Evolutionary conservation across 92 coral and sea anemone species (phyloP).

Genomic region (Plumapathes pennacea): DNA sequence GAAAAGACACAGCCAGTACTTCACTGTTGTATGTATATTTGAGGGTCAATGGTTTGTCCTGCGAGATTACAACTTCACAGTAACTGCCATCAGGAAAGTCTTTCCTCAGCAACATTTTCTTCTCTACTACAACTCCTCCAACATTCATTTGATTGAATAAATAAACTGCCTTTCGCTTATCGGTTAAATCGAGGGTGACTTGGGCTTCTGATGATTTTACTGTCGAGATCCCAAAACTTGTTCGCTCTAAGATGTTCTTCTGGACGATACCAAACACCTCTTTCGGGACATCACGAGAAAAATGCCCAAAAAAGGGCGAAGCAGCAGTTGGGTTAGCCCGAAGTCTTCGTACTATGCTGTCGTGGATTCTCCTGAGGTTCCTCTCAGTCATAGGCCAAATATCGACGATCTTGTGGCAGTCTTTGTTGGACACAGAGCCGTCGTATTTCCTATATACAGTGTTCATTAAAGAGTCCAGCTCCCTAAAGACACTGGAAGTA

Average conservation of each 20-base stretch:
- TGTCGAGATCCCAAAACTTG: constrained; percentile 4
- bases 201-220: background rate
- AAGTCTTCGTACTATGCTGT: constrained; percentile 4
- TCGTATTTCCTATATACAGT: no score
- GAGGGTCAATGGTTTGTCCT: constrained; percentile 7
- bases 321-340: constrained; percentile 4
- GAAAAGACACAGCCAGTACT: constrained; percentile 6
- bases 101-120: background rate
- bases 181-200: background rate
- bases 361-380: constrained; percentile 2
- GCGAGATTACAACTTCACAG: constrained; percentile 4
- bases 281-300: constrained; percentile 1
- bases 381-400: constrained; percentile 8
- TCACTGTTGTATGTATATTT: constrained; percentile 12
- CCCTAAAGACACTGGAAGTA: background rate
- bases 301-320: constrained; percentile 1
- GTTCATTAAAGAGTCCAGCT: no score
- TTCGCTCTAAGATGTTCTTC: constrained; percentile 10
- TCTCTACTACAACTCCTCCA: background rate
- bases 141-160: background rate
- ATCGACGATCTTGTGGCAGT: constrained; percentile 1
- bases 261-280: constrained; percentile 8
- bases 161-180: constrained; percentile 3
- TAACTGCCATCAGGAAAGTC: background rate
- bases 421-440: no score